Evolutionary conservation across 2,888 invertebrate species (phyloP).

Genomic region (Cybosia mesomella): DNA sequence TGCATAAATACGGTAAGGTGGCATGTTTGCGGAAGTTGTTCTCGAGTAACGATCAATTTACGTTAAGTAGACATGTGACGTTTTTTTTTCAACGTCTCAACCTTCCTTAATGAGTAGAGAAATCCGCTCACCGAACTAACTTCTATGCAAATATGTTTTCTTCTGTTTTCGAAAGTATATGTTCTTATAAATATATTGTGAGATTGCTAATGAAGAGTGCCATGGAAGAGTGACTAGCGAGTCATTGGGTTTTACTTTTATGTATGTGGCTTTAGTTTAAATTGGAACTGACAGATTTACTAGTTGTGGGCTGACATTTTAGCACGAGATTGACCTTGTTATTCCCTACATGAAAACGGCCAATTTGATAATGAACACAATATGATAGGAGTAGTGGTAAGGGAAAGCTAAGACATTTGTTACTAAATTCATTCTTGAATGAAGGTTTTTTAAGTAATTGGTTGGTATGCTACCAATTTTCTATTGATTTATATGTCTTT

Average conservation of each 20-base stretch:
- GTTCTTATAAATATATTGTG: conserved; percentile 58
- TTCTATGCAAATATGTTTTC: conserved; percentile 80
- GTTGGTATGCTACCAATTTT: no score
- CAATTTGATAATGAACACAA: background rate
- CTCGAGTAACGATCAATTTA: conserved; percentile 73
- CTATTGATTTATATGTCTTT: no score
- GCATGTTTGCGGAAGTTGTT: conserved; percentile 70
- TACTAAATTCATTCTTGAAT: background rate
- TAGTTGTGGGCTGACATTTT: background rate
- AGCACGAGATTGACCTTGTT: conserved; percentile 5
- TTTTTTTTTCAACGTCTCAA: conserved; percentile 65
- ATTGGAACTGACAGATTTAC: conserved; percentile 15
- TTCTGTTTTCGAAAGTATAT: conserved; percentile 74
- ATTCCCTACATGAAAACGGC: background rate
- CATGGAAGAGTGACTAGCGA: conserved; percentile 53
- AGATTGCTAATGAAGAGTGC: conserved; percentile 63
- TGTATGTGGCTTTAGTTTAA: conserved; percentile 12
- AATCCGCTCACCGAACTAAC: conserved; percentile 68
- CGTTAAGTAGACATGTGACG: conserved; percentile 56
- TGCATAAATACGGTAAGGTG: conserved; percentile 70
- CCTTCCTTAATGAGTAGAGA: conserved; percentile 81
- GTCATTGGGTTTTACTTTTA: conserved; percentile 61
- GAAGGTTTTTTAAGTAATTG: no score
- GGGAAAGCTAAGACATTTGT: background rate
- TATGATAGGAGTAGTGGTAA: background rate